Base-by-base conservation (phyloP, 2,888 invertebrate species). In the Caenorhabditis zanzibari region DNA sequence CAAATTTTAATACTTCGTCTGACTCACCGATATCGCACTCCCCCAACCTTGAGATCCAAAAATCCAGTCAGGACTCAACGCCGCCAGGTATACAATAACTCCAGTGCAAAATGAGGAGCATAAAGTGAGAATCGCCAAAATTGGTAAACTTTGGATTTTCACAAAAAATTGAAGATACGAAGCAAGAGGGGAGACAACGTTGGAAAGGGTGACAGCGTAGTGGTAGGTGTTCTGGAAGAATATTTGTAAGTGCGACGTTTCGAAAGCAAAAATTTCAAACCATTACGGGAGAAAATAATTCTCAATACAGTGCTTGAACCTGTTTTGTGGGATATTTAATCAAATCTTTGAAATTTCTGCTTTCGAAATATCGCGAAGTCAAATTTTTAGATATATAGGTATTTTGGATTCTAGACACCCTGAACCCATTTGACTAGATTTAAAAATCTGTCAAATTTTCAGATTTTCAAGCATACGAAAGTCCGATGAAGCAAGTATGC, bases 141-240 rank as follows among this genome's bases (percentile, higher is more conserved):
- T 35, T 4, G 79, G 69, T 5, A 86, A n/a, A 28, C 68, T 77
- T 35, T 58, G 41, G 6, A 86, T 72, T 35, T 74, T 92, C n/a
- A 93, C 75, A 85, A 94, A 93, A 88, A 95, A 94, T 5, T 94
- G 94, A 16, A 94, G 81, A 81, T 94, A 94, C 92, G 95, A 96
- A 85, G 95, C 95, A 38, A 95, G 93, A 44, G 96, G 96, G 93
- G 96, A 96, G 24, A 96, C 95, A 93, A 96, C 95, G 84, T 95
- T 95, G 87, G 95, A 94, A 86, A 96, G 93, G 74, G 95, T 95
- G 68, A 95, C 95, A 7, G 96, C 94, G 90, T 96, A 93, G 93
- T 96, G 96, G 93, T 96, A 96, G 0, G 95, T 95, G 63, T 84
- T 44, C 90, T 91, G 6, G 84, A 76, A 24, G 16, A 9, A 14